Evolutionary conservation across 2,888 invertebrate species (phyloP).

Genomic region (Lobophora halterata): DNA sequence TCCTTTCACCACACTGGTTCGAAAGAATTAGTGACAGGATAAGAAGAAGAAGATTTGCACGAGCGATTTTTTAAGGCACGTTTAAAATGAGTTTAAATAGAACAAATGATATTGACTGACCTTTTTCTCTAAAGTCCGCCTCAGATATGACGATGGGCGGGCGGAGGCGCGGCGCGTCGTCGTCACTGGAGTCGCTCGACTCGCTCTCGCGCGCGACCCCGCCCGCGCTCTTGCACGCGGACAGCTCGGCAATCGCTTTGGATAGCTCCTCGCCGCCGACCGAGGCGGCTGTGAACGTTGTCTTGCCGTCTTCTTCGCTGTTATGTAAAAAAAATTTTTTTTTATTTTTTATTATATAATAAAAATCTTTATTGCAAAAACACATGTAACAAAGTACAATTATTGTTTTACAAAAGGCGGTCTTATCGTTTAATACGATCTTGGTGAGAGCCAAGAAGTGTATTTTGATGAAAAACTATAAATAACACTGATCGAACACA

Average conservation of each 20-base stretch:
- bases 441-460: too few relatives aligned
- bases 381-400: too few relatives aligned
- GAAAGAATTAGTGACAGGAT: too few relatives aligned
- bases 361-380: too few relatives aligned
- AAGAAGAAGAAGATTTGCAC: too few relatives aligned
- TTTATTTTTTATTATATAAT: not conserved
- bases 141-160: slow-evolving; percentile 71
- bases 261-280: slow-evolving; percentile 49
- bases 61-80: too few relatives aligned
- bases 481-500: too few relatives aligned
- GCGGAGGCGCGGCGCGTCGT: slow-evolving; percentile 45
- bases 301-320: slow-evolving; percentile 46
- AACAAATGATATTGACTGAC: slow-evolving; percentile 38
- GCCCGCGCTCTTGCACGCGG: slow-evolving; percentile 14
- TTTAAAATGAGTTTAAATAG: too few relatives aligned
- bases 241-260: slow-evolving; percentile 36
- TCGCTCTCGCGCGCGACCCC: slow-evolving; percentile 1
- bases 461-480: too few relatives aligned
- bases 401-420: too few relatives aligned
- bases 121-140: slow-evolving; percentile 73
- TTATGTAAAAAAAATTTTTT: not conserved
- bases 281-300: slow-evolving; percentile 46
- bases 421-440: too few relatives aligned
- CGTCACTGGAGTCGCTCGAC: slow-evolving; percentile 34
- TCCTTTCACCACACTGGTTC: too few relatives aligned